Evolutionary conservation across 2,113 vertebrate species (phyloP), one percentile per base, ranked within the genome.

Genomic region (Oncorhynchus gorbuscha): DNA sequence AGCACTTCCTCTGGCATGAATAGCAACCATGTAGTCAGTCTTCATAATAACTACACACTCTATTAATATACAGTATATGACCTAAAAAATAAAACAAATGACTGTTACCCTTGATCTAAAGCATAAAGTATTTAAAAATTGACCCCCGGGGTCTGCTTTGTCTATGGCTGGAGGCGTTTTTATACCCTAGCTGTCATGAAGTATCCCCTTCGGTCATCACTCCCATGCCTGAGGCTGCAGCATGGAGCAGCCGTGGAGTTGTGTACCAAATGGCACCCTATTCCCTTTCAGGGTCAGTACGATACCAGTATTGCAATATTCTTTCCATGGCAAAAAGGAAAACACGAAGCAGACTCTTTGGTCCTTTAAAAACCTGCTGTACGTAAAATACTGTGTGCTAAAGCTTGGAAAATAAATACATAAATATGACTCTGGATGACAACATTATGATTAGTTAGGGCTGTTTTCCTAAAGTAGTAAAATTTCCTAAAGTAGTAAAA

Each of bases 71-170:
- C 58, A 74, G 72, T 72, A 76, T 81, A 90, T 79, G 83, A 82
- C 87, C 88, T 81, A 79, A 16, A 85, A 87, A 88, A 88, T 87
- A 91, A 91, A 94, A 93, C 89, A 94, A 90, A 93, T 92, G 86
- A 90, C 89, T 86, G 51, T 55, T 89, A 89, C 83, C 89, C 85
- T 86, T 22, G 81, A 81, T 90, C 89, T 92, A 89, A 94, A 89
- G 91, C 91, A 94, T 93, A 93, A 94, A 93, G 92, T 93, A 93
- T 94, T 94, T 93, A 93, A 94, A 94, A 94, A 94, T 90, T 89
- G 93, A 94, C 90, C 94, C 93, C 93, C 71, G 58, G 93, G 93
- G 94, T 90, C 90, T 93, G 91, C 91, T 94, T 93, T 94, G 93
- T 92, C 93, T 87, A 69, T 91, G 90, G 91, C 94, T 93, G 84